These are phyloP conservation scores for Mixornis gularis DNA, from an alignment of 2,113 vertebrate species.

Conservation along the genomic window DNA sequence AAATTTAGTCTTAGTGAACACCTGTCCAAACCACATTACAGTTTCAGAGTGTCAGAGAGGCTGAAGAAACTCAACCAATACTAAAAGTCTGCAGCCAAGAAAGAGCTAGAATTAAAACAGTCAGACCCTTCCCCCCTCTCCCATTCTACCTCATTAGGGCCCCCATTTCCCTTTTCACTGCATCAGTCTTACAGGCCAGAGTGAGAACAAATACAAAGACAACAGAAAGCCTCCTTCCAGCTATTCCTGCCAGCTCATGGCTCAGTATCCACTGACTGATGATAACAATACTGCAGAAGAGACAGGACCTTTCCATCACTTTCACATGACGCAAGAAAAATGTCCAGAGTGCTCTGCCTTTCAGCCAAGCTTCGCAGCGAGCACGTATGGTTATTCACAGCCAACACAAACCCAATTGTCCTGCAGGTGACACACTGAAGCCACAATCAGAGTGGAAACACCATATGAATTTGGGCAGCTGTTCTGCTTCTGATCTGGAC, in stretches of 20 bases:
- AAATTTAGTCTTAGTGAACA: neutral
- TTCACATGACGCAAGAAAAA: neutral
- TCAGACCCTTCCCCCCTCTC: accelerated
- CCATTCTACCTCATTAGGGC: neutral
- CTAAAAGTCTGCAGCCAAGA: neutral
- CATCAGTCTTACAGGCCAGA: neutral
- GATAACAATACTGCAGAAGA: neutral
- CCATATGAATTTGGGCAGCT: neutral
- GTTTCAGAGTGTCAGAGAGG: neutral
- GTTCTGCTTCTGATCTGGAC: neutral
- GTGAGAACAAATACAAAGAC: neutral
- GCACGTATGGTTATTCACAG: neutral
- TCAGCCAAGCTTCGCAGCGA: neutral
- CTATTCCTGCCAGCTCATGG: neutral
- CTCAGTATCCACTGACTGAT: no score
- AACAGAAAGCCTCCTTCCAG: neutral
- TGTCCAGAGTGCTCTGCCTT: accelerated
- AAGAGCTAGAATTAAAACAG: neutral
- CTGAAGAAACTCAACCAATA: neutral
- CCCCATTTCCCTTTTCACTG: neutral
- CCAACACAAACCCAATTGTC: neutral
- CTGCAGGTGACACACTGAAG: neutral
- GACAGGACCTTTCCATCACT: neutral
- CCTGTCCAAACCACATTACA: neutral
- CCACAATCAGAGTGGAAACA: neutral